These are phyloP conservation scores for Pemphigus obesinymphae DNA, from an alignment of 1,140 invertebrate species.

Conservation along the genomic window DNA sequence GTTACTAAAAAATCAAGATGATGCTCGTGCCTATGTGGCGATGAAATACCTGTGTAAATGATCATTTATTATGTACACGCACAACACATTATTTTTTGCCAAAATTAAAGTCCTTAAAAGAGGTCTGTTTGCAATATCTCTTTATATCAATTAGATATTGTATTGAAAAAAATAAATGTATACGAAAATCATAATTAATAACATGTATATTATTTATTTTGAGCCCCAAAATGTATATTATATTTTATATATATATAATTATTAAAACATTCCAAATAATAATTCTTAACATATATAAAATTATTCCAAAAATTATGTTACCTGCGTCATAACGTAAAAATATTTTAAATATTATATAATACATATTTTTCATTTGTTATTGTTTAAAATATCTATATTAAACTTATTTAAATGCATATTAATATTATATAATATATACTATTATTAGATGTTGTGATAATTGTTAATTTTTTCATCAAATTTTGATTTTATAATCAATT, in stretches of 20 bases:
- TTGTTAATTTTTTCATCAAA: slow-evolving; percentile 20
- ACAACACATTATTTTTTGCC: no score
- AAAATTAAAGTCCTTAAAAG: no score
- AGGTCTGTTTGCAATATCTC: no score
- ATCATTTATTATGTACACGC: no score
- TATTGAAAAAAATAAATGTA: no score
- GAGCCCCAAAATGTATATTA: neutral
- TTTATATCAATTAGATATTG: no score
- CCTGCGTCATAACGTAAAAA: neutral
- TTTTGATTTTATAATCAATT: neutral
- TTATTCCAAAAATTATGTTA: slow-evolving; percentile 31
- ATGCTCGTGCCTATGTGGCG: no score
- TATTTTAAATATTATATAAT: neutral
- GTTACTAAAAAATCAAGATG: no score
- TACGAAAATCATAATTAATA: no score
- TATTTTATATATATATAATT: neutral
- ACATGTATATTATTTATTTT: no score
- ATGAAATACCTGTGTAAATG: no score
- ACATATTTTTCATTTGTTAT: slow-evolving; percentile 28
- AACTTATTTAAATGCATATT: neutral
- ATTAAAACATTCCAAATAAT: slow-evolving; percentile 33
- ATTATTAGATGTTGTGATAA: slow-evolving; percentile 26
- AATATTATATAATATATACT: neutral
- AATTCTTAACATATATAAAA: neutral
- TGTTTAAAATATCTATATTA: slow-evolving; percentile 10